Evolutionary conservation across 2,113 vertebrate species (phyloP), one percentile per base, ranked within the genome.

Genomic region (Protobothrops flavoviridis): DNA sequence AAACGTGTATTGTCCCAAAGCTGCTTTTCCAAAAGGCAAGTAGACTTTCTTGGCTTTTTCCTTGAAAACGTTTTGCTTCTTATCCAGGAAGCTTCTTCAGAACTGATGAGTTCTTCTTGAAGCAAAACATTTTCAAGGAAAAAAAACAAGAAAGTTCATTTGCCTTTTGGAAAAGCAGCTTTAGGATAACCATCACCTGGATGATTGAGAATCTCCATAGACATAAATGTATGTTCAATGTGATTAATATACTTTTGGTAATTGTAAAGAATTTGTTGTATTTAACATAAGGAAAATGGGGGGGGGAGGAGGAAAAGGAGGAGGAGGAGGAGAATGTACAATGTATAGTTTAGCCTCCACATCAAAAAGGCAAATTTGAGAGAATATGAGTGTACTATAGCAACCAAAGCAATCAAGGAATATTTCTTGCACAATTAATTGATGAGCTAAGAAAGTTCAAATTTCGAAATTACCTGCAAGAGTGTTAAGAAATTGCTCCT

Each of bases 401-500:
- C 10, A 88, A 50, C 29, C 13, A 64, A 64, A 88, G 26, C 59
- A 52, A 91, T 29, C 33, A 50, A 87, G 21, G 48, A 26, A 13
- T 12, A 53, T 61, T 39, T 55, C 33, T 55, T 88, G 29, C 13
- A 89, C 48, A 88, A 29, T 39, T 15, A 39, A 53, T 13, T 17
- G 23, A 26, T 12, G 21, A 24, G 50, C 10, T 89, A 53, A 74
- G 87, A 48, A 45, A 43, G 29, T 81, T 26, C 20, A 21, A 15
- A 12, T n/a, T 9, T 33, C 26, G 81, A 74, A 87, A 93, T 61
- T 96, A 99, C 99, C 98, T 96, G 96, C 97, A 92, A 99, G 97
- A 0, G 98, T 98, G 95, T 97, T 98, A 92, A 99, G 98, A 95
- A 98, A 96, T 45, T 99, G 98, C 81, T 99, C 99, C 95, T 99